Conservation (phyloP, 2,113 vertebrate genomes). For the Pavo muticus region DNA sequence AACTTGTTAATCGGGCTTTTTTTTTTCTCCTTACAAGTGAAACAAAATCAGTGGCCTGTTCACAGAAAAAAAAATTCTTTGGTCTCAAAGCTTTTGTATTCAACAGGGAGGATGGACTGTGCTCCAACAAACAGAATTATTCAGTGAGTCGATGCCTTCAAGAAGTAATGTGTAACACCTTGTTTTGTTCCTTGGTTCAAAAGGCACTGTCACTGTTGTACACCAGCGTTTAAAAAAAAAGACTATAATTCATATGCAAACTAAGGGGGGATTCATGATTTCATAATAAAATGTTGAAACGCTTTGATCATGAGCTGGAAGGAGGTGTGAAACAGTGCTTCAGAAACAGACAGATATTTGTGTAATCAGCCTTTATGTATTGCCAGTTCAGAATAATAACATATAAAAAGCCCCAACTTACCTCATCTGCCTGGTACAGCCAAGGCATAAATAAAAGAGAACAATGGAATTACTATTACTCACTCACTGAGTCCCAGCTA, state of each 20-base stretch:
- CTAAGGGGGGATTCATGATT: slow-evolving; percentile 82
- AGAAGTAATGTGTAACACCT: slow-evolving; percentile 78
- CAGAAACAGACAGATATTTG: slow-evolving; percentile 97
- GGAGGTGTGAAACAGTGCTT: slow-evolving; percentile 87
- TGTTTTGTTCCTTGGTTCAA: slow-evolving; percentile 77
- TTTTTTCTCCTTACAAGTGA: slow-evolving; percentile 2
- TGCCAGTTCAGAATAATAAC: slow-evolving; percentile 98
- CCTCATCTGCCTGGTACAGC: slow-evolving; percentile 98
- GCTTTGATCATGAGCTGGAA: slow-evolving; percentile 82
- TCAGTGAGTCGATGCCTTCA: slow-evolving; percentile 64
- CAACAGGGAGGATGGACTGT: background rate
- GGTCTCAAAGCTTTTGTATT: slow-evolving; percentile 52
- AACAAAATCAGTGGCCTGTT: slow-evolving; percentile 14
- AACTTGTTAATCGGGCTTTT: slow-evolving; percentile 14
- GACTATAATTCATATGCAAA: slow-evolving; percentile 83
- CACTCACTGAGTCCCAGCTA: slow-evolving; percentile 85
- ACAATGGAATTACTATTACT: slow-evolving; percentile 98
- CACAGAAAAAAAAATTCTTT: background rate
- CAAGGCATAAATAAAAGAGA: slow-evolving; percentile 97
- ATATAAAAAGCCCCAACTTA: slow-evolving; percentile 93
- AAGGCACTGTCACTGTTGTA: slow-evolving; percentile 79
- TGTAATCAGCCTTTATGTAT: slow-evolving; percentile 98
- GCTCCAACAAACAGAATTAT: slow-evolving; percentile 56
- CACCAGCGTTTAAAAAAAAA: slow-evolving; percentile 44
- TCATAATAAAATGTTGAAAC: slow-evolving; percentile 83